Evolutionary conservation across 2,797 vertebrate genomes (phyloP), one percentile per base, ranked within the genome.

Genomic region (Heliangelus exortis): DNA sequence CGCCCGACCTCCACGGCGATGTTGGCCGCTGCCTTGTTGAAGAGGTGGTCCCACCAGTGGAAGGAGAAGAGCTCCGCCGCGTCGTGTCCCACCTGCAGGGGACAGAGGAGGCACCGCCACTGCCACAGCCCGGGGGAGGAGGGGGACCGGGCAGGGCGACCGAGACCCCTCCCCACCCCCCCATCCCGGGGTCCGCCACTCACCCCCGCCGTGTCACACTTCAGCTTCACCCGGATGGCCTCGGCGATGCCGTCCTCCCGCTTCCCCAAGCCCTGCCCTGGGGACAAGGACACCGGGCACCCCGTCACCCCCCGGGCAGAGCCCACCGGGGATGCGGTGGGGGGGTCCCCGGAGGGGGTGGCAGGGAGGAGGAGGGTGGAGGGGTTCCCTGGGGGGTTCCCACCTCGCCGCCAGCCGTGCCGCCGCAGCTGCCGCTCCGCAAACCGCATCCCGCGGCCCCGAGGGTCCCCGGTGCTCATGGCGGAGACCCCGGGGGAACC

Each of bases 11-110:
- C 98, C 92, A 99, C 99, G 4, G 98, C 96, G 76, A 99, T 97
- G 89, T 97, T 98, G 74, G 98, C 97, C 0, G 99, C 99, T 0
- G 99, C 98, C 87, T 98, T 97, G 87, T 99, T 99, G 97, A 99
- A 99, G 84, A 99, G 97, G 20, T 99, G 99, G 84, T 98, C 99
- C 99, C 99, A 99, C 99, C 99, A 99, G 89, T 99, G 98, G 97
- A 99, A 98, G 61, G 98, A 98, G 96, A 99, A 99, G 89, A 99
- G 98, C 88, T 99, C 98, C 0, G 98, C 98, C 53, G 98, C 95
- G 9, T 98, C 98, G 16, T 99, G 99, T 47, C 99, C 99, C 18
- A 99, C 96, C 98, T 99, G 96, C 5, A 5, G 43, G 79, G 12
- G 0, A 20, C 57, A 36, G 41, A 59, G 77, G 16, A 39, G 75